A percentile compares a stretch with the other conserved stretches of the same genome.
Conservation (phyloP, 2,113 vertebrate genomes). For the Festucalex cinctus region DNA sequence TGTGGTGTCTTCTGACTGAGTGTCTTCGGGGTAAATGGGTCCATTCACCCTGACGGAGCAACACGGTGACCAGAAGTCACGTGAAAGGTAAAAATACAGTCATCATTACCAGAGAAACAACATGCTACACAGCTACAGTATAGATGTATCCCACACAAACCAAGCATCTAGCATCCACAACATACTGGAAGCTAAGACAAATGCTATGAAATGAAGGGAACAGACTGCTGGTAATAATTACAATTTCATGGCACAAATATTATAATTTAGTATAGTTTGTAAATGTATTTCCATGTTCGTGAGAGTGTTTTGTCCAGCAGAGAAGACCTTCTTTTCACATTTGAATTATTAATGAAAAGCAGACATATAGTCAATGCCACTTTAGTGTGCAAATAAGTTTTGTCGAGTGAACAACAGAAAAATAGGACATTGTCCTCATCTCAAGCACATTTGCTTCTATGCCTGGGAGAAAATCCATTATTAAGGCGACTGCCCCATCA, state of each 20-base stretch:
- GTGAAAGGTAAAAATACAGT: neutral
- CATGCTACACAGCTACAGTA: too few relatives aligned
- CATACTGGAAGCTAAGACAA: too few relatives aligned
- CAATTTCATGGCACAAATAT: too few relatives aligned
- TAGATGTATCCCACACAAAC: too few relatives aligned
- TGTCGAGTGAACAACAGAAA: neutral
- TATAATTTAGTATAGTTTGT: too few relatives aligned
- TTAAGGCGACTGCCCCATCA: neutral
- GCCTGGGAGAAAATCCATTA: neutral
- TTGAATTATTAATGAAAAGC: neutral
- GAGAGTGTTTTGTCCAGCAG: too few relatives aligned
- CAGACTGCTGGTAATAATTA: too few relatives aligned
- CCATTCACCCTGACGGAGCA: constrained; percentile 74
- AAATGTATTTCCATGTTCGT: too few relatives aligned
- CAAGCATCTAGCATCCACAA: too few relatives aligned
- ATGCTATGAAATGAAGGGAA: too few relatives aligned
- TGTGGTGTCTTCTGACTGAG: constrained; percentile 38
- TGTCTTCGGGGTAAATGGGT: constrained; percentile 72
- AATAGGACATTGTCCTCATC: neutral
- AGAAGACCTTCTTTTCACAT: too few relatives aligned
- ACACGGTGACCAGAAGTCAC: neutral
- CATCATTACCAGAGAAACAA: neutral
- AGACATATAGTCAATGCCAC: neutral
- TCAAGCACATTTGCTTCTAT: neutral
- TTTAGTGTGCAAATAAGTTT: neutral